These are phyloP conservation scores for Hyles euphorbiae DNA, from an alignment of 1,140 invertebrate genomes.

Conservation along the genomic window DNA sequence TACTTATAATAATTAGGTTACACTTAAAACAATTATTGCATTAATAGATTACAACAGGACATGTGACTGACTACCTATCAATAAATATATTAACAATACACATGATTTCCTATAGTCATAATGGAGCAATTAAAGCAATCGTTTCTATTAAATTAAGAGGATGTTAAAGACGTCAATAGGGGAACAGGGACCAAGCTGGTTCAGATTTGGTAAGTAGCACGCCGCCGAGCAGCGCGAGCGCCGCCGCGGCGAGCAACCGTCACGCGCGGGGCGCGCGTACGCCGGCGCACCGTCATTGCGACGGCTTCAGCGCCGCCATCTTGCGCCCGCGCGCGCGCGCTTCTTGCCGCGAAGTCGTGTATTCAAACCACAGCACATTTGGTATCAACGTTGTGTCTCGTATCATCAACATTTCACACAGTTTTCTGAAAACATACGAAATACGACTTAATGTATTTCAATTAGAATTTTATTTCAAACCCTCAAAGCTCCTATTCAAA, in stretches of 20 bases:
- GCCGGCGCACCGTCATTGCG: slow-evolving; percentile 83
- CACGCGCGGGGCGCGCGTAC: slow-evolving; percentile 41
- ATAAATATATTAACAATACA: too few relatives aligned
- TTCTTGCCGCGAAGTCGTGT: slow-evolving; percentile 90
- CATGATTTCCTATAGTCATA: too few relatives aligned
- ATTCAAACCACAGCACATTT: slow-evolving; percentile 96
- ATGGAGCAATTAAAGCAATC: too few relatives aligned
- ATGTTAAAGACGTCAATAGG: slow-evolving; percentile 9
- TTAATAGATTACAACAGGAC: slow-evolving; percentile 1
- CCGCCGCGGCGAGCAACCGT: slow-evolving; percentile 51
- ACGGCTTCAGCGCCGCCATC: slow-evolving; percentile 87
- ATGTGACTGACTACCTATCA: too few relatives aligned
- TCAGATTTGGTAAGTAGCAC: slow-evolving; percentile 27
- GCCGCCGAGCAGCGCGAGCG: slow-evolving; percentile 46
- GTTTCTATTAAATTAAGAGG: too few relatives aligned
- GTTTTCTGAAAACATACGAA: slow-evolving; percentile 78
- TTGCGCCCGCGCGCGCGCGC: slow-evolving; percentile 87
- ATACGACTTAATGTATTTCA: not conserved
- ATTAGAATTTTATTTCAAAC: not conserved
- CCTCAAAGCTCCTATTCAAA: too few relatives aligned
- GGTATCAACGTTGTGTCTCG: slow-evolving; percentile 94
- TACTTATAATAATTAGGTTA: not conserved
- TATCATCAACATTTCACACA: slow-evolving; percentile 91
- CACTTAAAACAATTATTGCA: slow-evolving; percentile 10
- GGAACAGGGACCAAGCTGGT: slow-evolving; percentile 18